Conservation (phyloP, 2,797 vertebrate species). For the Tangara arthus region DNA sequence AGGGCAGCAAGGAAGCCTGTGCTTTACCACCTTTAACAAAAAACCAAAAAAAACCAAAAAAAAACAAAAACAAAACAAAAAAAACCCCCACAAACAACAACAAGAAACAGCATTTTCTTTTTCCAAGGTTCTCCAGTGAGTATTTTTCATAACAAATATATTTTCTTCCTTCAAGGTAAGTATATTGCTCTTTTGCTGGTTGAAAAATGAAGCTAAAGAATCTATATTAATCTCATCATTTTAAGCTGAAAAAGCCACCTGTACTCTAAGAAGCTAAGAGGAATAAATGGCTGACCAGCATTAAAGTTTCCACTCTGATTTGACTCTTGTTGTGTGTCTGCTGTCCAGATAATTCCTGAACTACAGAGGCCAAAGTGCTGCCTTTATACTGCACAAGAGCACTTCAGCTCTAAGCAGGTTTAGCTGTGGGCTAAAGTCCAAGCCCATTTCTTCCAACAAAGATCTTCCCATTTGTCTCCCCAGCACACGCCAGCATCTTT, state of each 20-base stretch:
- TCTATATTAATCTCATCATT: background rate
- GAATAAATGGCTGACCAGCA: background rate
- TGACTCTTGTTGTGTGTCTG: background rate
- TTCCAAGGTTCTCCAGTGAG: background rate
- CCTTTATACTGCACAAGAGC: background rate
- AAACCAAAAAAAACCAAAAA: background rate
- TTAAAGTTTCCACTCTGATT: background rate
- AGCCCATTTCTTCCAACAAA: background rate
- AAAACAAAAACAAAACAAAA: background rate
- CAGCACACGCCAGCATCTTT: background rate
- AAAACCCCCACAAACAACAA: background rate
- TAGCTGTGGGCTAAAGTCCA: background rate
- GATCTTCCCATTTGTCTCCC: background rate
- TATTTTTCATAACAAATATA: background rate
- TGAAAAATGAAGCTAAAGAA: background rate
- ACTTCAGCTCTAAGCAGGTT: background rate
- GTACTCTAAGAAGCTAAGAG: background rate
- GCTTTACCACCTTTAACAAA: background rate
- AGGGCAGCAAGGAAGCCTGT: background rate
- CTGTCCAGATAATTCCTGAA: background rate
- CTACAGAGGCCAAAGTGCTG: background rate
- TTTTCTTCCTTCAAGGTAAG: conserved; percentile 1
- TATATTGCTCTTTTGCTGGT: background rate
- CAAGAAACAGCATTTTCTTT: background rate
- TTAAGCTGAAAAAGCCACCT: background rate